phyloP scores from a whole-genome alignment of 1,140 invertebrate genomes.

The Artemia franciscana region DNA sequence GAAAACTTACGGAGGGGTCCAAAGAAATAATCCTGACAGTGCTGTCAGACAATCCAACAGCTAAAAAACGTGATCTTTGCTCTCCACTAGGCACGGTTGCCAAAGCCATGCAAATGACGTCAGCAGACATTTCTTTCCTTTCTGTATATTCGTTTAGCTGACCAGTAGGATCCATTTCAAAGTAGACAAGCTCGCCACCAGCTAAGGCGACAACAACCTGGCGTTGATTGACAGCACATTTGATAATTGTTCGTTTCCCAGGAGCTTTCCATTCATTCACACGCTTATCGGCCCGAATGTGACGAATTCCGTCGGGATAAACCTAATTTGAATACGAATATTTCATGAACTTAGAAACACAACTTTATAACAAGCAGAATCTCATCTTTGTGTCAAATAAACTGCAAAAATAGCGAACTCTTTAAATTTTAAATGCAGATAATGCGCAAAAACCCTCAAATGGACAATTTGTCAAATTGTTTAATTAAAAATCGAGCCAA shows the following conservation, averaged over 20 bases:
- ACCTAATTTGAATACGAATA: too few species aligned
- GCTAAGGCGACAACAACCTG: constrained; percentile 95
- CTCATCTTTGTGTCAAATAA: too few species aligned
- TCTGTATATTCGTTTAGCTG: constrained; percentile 96
- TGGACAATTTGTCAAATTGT: too few species aligned
- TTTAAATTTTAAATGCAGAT: too few species aligned
- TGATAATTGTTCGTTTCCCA: constrained; percentile 85
- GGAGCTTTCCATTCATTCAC: constrained; percentile 99
- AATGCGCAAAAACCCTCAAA: too few species aligned
- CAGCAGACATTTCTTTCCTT: constrained; percentile 80
- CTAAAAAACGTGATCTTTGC: constrained; percentile 83
- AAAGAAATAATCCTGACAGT: constrained; percentile 94
- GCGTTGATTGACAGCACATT: constrained; percentile 93
- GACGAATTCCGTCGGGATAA: constrained; percentile 94
- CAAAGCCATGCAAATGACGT: constrained; percentile 95
- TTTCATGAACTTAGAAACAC: too few species aligned
- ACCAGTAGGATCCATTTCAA: constrained; percentile 96
- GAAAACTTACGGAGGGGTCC: constrained; percentile 52
- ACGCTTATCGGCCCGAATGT: constrained; percentile 87
- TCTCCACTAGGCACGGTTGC: constrained; percentile 85
- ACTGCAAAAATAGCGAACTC: too few species aligned
- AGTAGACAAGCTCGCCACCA: constrained; percentile 94
- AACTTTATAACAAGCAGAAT: too few species aligned
- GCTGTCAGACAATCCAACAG: constrained; percentile 85
- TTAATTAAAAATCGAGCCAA: too few species aligned